phyloP scores from a whole-genome alignment of 2,888 invertebrate species.

The Ptychoptera contaminata region DNA sequence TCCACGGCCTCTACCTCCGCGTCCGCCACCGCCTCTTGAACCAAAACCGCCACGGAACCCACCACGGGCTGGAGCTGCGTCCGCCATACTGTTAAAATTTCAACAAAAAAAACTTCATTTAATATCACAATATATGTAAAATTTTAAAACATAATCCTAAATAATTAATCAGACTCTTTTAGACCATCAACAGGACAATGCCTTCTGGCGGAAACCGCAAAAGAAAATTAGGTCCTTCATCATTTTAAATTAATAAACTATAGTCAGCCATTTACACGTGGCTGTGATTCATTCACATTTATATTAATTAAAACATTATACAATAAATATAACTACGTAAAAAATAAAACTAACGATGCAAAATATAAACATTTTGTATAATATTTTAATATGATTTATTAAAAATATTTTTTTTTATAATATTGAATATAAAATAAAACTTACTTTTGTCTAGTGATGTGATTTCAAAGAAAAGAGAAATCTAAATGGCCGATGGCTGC shows the following conservation, averaged over 20 bases:
- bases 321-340: background rate
- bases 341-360: background rate
- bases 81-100: slow-evolving; percentile 66
- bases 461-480: slow-evolving; percentile 3
- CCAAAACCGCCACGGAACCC: slow-evolving; percentile 84
- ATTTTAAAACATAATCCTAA: background rate
- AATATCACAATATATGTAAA: background rate
- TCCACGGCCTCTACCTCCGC: slow-evolving; percentile 58
- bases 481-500: background rate
- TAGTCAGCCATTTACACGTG: slow-evolving; percentile 5
- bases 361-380: background rate
- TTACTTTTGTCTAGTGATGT: background rate
- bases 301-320: background rate
- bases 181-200: slow-evolving; percentile 23
- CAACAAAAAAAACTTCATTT: background rate
- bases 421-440: background rate
- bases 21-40: slow-evolving; percentile 48
- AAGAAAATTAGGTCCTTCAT: slow-evolving; percentile 25
- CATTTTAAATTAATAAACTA: slow-evolving; percentile 16
- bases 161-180: slow-evolving; percentile 23
- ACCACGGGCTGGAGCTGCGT: slow-evolving; percentile 96
- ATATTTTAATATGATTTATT: background rate
- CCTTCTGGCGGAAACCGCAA: slow-evolving; percentile 34
- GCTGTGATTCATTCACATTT: background rate
- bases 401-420: slow-evolving; percentile 2